These are phyloP conservation scores for Melanerpes aurifrons DNA, from an alignment of 2,113 vertebrate genomes.

Conservation along the genomic window DNA sequence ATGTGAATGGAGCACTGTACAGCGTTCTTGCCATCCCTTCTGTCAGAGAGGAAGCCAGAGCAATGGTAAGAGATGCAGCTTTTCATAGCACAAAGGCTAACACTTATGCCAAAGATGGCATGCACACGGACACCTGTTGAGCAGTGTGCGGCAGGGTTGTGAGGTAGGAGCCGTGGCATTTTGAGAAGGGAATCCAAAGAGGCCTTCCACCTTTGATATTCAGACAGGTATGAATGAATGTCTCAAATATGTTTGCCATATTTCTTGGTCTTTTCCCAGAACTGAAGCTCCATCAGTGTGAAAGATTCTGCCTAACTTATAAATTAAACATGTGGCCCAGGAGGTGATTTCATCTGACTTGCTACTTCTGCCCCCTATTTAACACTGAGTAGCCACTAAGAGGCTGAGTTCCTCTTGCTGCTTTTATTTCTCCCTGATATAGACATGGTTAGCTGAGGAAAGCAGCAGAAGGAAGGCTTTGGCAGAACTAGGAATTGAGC, in stretches of 20 bases:
- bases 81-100: neutral
- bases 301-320: neutral
- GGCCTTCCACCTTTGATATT: neutral
- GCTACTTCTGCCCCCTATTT: neutral
- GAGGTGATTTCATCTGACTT: neutral
- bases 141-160: neutral
- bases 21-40: constrained; percentile 89
- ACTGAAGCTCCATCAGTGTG: neutral
- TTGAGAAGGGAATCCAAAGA: neutral
- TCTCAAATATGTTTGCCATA: neutral
- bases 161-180: neutral
- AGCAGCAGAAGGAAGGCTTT: neutral
- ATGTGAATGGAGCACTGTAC: constrained; percentile 94
- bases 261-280: neutral
- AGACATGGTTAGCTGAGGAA: neutral
- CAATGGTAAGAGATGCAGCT: constrained; percentile 85
- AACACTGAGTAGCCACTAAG: neutral
- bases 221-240: neutral
- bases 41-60: constrained; percentile 90
- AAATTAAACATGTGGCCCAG: neutral
- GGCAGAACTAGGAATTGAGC: neutral
- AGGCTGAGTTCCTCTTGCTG: neutral
- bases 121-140: neutral
- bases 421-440: neutral
- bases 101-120: neutral